A percentile compares a stretch with the other conserved stretches of the same genome.
These are phyloP conservation scores for Mesocricetus auratus DNA, from an alignment of 2,113 vertebrate genomes.

Conservation along the genomic window DNA sequence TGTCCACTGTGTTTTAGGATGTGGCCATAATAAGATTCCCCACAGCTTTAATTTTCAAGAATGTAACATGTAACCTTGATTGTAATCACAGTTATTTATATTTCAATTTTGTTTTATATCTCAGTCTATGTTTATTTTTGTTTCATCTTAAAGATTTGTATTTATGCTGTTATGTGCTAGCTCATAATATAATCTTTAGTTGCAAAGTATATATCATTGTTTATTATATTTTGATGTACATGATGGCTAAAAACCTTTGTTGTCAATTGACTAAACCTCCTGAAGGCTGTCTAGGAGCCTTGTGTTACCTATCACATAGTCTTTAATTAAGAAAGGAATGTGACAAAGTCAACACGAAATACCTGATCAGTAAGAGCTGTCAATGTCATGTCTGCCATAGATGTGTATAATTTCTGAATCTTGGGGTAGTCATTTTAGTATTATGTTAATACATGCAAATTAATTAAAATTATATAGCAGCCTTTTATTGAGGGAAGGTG, in stretches of 20 bases:
- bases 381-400: background rate
- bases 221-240: background rate
- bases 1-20: background rate
- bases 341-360: background rate
- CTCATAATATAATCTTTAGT: background rate
- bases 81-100: background rate
- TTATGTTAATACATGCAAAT: background rate
- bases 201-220: background rate
- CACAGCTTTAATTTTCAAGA: background rate
- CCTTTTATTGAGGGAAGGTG: background rate
- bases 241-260: background rate
- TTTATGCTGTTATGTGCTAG: background rate
- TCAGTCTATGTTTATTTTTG: background rate
- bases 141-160: background rate
- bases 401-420: background rate
- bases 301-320: background rate
- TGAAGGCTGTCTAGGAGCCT: background rate
- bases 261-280: background rate
- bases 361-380: background rate
- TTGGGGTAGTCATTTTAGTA: background rate
- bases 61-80: background rate
- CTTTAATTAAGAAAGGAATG: background rate
- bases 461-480: background rate
- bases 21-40: accelerated
- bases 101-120: background rate